Conservation (phyloP, 2,113 vertebrate species). For the Nasalis larvatus region DNA sequence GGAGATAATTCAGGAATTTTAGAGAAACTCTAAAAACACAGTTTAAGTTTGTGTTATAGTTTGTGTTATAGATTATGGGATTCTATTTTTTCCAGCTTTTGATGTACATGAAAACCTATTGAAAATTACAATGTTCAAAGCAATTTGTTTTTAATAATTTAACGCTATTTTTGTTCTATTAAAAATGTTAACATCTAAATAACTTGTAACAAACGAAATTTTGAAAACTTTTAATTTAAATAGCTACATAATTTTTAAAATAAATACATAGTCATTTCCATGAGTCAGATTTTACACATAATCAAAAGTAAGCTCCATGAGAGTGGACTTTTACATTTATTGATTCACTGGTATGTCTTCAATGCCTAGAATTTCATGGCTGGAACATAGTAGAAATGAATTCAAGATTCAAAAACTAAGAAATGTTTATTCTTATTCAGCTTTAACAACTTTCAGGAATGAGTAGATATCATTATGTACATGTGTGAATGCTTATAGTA, state of each 20-base stretch:
- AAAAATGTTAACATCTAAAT: background rate
- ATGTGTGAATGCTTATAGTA: background rate
- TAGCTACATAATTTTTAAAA: background rate
- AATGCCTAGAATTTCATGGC: background rate
- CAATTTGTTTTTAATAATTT: conserved; percentile 11
- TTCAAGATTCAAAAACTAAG: background rate
- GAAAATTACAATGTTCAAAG: background rate
- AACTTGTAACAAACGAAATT: background rate
- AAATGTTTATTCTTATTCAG: background rate
- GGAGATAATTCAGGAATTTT: background rate
- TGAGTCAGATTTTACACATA: background rate
- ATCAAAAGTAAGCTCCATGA: background rate
- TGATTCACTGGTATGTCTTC: background rate
- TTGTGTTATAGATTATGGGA: background rate
- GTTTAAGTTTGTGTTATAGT: background rate
- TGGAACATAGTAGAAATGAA: background rate
- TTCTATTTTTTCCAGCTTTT: background rate
- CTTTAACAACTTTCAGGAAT: background rate
- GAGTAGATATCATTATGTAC: background rate
- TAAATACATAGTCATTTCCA: background rate
- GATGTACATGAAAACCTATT: too few relatives aligned
- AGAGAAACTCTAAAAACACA: background rate
- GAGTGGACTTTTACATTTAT: background rate
- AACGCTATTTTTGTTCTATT: background rate
- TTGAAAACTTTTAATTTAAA: background rate